Evolutionary conservation across 2,113 vertebrate genomes (phyloP).

Genomic region (Corvus hawaiiensis): DNA sequence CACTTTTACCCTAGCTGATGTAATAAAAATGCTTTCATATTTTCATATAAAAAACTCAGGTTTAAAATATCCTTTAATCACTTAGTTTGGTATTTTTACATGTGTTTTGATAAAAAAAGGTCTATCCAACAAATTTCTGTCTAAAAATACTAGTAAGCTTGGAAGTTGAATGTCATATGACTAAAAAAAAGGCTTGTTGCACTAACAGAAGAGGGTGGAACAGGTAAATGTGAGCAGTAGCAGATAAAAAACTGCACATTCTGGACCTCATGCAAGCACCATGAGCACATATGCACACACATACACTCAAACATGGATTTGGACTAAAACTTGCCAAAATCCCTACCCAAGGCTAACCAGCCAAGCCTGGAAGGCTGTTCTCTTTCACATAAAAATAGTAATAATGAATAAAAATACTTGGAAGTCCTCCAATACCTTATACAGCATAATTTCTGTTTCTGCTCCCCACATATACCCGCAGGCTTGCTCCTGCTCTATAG

Average conservation of each 20-base stretch:
- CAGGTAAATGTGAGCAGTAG: neutral
- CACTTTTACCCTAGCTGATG: slow-evolving; percentile 11
- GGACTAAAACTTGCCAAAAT: slow-evolving; percentile 30
- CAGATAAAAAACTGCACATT: neutral
- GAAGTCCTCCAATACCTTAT: slow-evolving; percentile 56
- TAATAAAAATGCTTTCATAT: slow-evolving; percentile 60
- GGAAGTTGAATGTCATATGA: slow-evolving; percentile 45
- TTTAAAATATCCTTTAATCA: slow-evolving; percentile 68
- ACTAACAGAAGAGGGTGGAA: neutral
- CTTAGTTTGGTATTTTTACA: slow-evolving; percentile 68
- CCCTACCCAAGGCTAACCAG: slow-evolving; percentile 38
- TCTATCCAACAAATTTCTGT: slow-evolving; percentile 60
- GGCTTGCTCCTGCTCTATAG: neutral
- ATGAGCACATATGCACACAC: neutral
- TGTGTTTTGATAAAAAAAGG: slow-evolving; percentile 42
- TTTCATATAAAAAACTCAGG: slow-evolving; percentile 54
- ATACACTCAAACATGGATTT: neutral
- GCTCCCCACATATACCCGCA: neutral
- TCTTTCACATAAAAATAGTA: slow-evolving; percentile 69
- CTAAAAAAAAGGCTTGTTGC: slow-evolving; percentile 60
- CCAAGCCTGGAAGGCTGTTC: slow-evolving; percentile 56
- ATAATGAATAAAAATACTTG: slow-evolving; percentile 68
- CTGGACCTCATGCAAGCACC: neutral
- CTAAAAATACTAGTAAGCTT: slow-evolving; percentile 62
- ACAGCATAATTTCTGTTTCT: slow-evolving; percentile 56